A percentile compares a stretch with the other conserved stretches of the same genome.
Evolutionary conservation across 2,888 invertebrate species (phyloP).

Genomic region (Lumbricus terrestris): DNA sequence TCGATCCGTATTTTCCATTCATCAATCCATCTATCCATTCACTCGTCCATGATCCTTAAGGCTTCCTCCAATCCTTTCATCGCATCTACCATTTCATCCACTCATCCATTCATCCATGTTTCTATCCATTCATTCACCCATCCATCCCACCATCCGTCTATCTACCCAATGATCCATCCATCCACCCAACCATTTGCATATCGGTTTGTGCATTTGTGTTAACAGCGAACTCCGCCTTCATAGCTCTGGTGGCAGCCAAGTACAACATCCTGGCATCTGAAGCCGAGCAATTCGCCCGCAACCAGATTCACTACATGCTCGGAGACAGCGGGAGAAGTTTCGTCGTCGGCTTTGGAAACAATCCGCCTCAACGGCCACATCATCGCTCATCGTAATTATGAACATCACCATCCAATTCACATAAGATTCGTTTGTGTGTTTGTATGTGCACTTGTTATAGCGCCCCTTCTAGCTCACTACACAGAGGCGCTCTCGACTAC

Average conservation of each 20-base stretch:
- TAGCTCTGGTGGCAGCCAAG: slow-evolving; percentile 49
- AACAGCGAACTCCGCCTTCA: slow-evolving; percentile 46
- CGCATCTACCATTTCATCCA: background rate
- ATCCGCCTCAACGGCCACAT: slow-evolving; percentile 48
- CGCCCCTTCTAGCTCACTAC: no score
- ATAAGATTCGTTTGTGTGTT: no score
- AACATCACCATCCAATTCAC: background rate
- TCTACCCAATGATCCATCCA: background rate
- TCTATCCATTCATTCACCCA: background rate
- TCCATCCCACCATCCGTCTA: background rate
- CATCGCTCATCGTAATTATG: slow-evolving; percentile 45
- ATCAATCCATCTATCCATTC: no score
- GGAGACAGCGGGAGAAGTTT: slow-evolving; percentile 45
- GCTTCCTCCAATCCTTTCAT: no score
- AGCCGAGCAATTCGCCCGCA: slow-evolving; percentile 46
- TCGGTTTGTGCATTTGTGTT: background rate
- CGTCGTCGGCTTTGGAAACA: slow-evolving; percentile 47
- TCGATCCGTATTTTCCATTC: no score
- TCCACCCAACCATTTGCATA: background rate
- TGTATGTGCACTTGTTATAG: no score
- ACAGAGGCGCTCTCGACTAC: no score
- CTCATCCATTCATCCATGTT: background rate
- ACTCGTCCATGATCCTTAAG: no score
- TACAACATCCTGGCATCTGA: slow-evolving; percentile 42
- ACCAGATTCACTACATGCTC: slow-evolving; percentile 48